A percentile compares a stretch with the other conserved stretches of the same genome.
phyloP scores from a whole-genome alignment of 2,888 invertebrate species.

The Perdita meconis region DNA sequence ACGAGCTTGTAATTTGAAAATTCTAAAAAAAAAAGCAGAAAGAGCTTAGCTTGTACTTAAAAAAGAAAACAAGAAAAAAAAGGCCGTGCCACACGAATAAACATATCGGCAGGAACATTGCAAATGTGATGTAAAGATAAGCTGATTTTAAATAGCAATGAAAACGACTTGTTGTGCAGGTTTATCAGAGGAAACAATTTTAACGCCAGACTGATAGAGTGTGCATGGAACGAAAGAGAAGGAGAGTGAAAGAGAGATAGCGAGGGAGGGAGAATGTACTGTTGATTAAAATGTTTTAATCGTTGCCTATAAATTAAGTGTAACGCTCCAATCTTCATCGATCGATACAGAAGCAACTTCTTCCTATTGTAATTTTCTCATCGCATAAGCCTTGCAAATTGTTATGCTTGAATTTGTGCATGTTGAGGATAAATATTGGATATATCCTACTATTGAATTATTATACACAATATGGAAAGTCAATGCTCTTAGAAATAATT shows the following conservation, averaged over 20 bases:
- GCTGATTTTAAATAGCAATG: slow-evolving; percentile 68
- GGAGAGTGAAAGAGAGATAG: slow-evolving; percentile 15
- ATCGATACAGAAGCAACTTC: slow-evolving; percentile 42
- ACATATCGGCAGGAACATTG: slow-evolving; percentile 73
- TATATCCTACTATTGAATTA: slow-evolving; percentile 37
- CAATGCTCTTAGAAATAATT: slow-evolving; percentile 20
- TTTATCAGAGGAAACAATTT: slow-evolving; percentile 50
- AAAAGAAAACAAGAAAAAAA: slow-evolving; percentile 3
- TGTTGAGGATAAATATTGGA: slow-evolving; percentile 29
- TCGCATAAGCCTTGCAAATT: slow-evolving; percentile 48
- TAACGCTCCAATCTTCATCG: slow-evolving; percentile 31
- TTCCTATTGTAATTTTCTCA: slow-evolving; percentile 64
- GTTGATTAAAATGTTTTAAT: slow-evolving; percentile 44
- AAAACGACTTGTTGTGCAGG: slow-evolving; percentile 58
- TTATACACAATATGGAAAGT: slow-evolving; percentile 3
- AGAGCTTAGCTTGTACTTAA: slow-evolving; percentile 62
- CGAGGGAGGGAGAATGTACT: slow-evolving; percentile 38
- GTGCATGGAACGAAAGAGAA: slow-evolving; percentile 41
- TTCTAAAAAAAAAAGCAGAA: slow-evolving; percentile 52
- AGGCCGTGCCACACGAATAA: slow-evolving; percentile 68
- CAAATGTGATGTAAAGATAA: slow-evolving; percentile 74
- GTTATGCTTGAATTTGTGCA: slow-evolving; percentile 60
- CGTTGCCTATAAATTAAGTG: slow-evolving; percentile 48
- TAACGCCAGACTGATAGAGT: slow-evolving; percentile 60
- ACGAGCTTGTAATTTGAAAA: slow-evolving; percentile 61